phyloP scores from a whole-genome alignment of 2,888 invertebrate species.

The Nomada flava region DNA sequence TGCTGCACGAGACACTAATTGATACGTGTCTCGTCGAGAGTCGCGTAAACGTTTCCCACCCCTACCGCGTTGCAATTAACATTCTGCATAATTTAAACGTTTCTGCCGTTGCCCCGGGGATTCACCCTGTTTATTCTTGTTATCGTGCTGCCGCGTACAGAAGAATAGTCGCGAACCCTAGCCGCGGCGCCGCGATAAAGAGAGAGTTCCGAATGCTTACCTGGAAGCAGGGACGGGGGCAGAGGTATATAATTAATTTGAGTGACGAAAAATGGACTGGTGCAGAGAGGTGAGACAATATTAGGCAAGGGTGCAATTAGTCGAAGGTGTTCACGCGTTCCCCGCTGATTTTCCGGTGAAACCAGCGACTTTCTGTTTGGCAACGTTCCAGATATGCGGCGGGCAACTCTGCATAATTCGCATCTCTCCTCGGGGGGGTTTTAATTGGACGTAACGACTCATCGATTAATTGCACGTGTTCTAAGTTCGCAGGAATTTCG shows the following conservation, averaged over 20 bases:
- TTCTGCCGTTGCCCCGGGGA: background rate
- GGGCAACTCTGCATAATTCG: background rate
- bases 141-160: background rate
- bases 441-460: background rate
- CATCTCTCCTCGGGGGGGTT: background rate
- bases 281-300: constrained; percentile 10
- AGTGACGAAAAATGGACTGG: background rate
- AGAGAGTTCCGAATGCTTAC: background rate
- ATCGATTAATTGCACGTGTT: background rate
- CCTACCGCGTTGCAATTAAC: constrained; percentile 21
- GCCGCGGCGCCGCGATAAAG: background rate
- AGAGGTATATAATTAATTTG: background rate
- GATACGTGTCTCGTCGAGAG: constrained; percentile 19
- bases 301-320: constrained; percentile 33
- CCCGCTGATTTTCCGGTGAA: constrained; percentile 15
- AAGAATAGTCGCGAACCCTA: background rate
- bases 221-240: background rate
- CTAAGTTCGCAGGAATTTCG: background rate
- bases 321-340: constrained; percentile 39
- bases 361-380: constrained; percentile 23
- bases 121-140: background rate
- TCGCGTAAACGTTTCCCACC: constrained; percentile 15
- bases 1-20: constrained; percentile 32
- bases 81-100: constrained; percentile 11
- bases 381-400: constrained; percentile 27